These are phyloP conservation scores for Cyclopterus lumpus DNA, from an alignment of 2,797 vertebrate species.

Conservation along the genomic window DNA sequence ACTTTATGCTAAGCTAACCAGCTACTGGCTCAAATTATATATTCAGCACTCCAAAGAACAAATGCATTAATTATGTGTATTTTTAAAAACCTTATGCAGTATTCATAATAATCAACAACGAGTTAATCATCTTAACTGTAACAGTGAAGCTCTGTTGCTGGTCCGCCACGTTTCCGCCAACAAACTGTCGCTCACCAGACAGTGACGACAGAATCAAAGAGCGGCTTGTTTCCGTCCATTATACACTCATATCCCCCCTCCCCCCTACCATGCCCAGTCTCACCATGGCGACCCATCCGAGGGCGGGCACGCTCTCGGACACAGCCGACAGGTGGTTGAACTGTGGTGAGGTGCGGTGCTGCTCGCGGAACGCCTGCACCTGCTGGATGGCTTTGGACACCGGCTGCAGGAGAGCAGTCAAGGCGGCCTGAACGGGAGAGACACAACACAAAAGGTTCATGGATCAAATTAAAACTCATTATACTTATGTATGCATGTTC, in stretches of 20 bases:
- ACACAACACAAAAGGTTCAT: background rate
- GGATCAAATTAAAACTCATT: background rate
- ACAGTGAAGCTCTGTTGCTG: constrained; percentile 54
- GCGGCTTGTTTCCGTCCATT: constrained; percentile 24
- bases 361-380: constrained; percentile 91
- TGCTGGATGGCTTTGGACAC: constrained; percentile 88
- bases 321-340: constrained; percentile 97
- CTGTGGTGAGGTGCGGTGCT: constrained; percentile 89
- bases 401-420: constrained; percentile 87
- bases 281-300: constrained; percentile 96
- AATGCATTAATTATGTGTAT: constrained; percentile 6
- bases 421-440: constrained; percentile 75
- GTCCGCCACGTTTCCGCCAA: constrained; percentile 28
- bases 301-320: constrained; percentile 93
- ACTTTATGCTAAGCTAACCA: background rate
- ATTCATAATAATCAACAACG: constrained; percentile 33
- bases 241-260: constrained; percentile 15
- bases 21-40: background rate
- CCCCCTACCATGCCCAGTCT: constrained; percentile 56
- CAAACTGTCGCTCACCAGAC: constrained; percentile 41
- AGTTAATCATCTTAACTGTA: constrained; percentile 34
- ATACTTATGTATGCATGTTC: too few relatives aligned
- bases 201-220: constrained; percentile 48
- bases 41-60: background rate
- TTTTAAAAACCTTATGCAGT: constrained; percentile 31